Conservation (phyloP, 1,140 invertebrate genomes). For the Lucilia sericata region DNA sequence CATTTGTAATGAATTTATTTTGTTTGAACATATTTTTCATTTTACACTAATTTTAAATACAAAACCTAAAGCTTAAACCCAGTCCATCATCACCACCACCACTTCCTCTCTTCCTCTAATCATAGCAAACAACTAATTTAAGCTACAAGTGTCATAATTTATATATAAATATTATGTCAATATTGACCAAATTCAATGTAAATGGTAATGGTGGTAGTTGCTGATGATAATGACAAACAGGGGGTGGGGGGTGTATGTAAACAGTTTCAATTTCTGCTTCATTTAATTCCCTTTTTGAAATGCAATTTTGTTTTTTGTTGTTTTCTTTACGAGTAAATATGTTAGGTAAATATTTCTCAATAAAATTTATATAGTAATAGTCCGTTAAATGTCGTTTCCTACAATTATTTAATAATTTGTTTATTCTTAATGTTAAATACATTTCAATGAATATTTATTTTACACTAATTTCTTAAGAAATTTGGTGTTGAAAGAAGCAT, state of each 20-base stretch:
- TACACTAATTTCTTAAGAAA: neutral
- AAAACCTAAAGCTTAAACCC: no score
- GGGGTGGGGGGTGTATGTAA: neutral
- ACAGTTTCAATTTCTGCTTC: neutral
- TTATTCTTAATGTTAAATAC: neutral
- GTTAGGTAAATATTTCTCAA: neutral
- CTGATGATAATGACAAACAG: neutral
- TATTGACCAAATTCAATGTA: neutral
- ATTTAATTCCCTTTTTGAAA: neutral
- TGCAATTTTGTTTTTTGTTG: neutral
- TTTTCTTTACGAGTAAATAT: neutral
- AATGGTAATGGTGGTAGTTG: neutral
- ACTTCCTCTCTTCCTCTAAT: neutral
- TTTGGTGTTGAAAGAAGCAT: no score
- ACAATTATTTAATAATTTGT: neutral
- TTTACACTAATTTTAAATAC: neutral
- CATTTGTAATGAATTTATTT: conserved; percentile 23
- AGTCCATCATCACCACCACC: no score
- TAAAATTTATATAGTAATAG: no score
- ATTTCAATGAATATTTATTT: neutral
- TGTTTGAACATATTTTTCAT: neutral
- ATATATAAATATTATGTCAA: neutral
- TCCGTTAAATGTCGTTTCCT: no score
- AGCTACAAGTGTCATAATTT: neutral
- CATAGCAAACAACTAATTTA: neutral